Base-by-base conservation (phyloP, 2,797 vertebrate genomes). In the Masticophis lateralis region DNA sequence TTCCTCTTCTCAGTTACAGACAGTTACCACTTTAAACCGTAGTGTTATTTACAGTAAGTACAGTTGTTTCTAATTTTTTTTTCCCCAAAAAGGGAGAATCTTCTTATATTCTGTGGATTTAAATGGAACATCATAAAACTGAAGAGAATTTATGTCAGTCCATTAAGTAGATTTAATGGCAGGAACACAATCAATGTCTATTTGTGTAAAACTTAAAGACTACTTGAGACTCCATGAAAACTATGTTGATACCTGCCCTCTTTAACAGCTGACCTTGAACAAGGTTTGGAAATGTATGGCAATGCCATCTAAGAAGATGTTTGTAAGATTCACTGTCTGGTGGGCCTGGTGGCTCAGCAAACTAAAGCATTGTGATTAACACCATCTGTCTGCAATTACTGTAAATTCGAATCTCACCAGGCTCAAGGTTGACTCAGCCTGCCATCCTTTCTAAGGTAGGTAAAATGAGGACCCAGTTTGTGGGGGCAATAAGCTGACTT, bases 321-420 rank as follows among this genome's bases (percentile, higher is more conserved):
- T 98, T 98, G 97, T 97, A 98, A 98, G 98, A 99, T 98, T 98
- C 98, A 98, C 98, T 98, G 98, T 98, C 98, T 37, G 37, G 37
- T 37, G 37, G 37, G 37, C 37, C 37, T 37, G 37, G 37, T 37
- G 37, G 37, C 37, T 37, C 37, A 37, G 37, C 37, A 37, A 2
- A 37, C 37, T 37, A 37, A 37, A 37, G 37, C 37, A 37, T 37
- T 37, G 37, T 37, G 37, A 37, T 37, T 37, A 37, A 37, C 37
- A 37, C 37, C 37, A 37, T 37, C 37, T 37, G 37, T 37, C 37
- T 37, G 37, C 37, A 37, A 37, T 37, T 37, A 37, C 37, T 37
- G 37, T 37, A 37, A 37, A 37, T 37, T 37, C 37, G 37, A 37
- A 37, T 37, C 37, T 37, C 37, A 37, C 37, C 2, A 37, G 37